Percentiles rank a stretch among this genome's conserved stretches.
Evolutionary conservation across 2,797 vertebrate genomes (phyloP).

Genomic region (Pseudochaenichthys georgianus): DNA sequence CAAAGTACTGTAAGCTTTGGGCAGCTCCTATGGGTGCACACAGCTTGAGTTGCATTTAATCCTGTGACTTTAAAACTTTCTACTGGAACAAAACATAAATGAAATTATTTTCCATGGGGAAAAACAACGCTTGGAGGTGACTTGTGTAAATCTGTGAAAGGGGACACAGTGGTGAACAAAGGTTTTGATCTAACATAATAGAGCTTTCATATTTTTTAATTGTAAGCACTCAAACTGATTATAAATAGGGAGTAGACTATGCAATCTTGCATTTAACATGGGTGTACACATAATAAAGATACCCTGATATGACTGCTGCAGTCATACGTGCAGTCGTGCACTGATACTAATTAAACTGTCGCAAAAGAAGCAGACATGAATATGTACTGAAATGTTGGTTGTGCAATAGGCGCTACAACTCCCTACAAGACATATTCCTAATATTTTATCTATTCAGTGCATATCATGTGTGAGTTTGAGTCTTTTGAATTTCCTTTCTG

Average conservation of each 20-base stretch:
- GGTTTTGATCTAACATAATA: neutral
- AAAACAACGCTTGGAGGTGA: conserved; percentile 18
- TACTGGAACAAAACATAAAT: conserved; percentile 29
- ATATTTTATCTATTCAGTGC: conserved; percentile 11
- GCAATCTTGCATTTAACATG: conserved; percentile 21
- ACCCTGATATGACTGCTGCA: neutral
- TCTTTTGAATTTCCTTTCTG: conserved; percentile 21
- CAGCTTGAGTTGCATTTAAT: conserved; percentile 19
- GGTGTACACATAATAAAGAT: conserved; percentile 12
- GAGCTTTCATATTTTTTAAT: neutral
- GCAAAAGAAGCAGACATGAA: neutral
- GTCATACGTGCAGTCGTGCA: conserved; percentile 25
- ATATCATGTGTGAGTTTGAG: neutral
- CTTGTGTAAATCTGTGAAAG: conserved; percentile 8
- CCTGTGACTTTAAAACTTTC: conserved; percentile 12
- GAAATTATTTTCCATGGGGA: neutral
- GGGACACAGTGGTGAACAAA: neutral
- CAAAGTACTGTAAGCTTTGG: conserved; percentile 39
- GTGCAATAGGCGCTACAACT: neutral
- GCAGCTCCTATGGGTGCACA: conserved; percentile 19
- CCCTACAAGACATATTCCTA: neutral
- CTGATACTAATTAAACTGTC: neutral
- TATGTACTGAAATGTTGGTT: neutral
- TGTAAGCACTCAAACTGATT: neutral
- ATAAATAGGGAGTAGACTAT: neutral